Percentiles rank a stretch among this genome's conserved stretches.
Evolutionary conservation across 2,113 vertebrate species (phyloP).

Genomic region (Crotalus tigris): DNA sequence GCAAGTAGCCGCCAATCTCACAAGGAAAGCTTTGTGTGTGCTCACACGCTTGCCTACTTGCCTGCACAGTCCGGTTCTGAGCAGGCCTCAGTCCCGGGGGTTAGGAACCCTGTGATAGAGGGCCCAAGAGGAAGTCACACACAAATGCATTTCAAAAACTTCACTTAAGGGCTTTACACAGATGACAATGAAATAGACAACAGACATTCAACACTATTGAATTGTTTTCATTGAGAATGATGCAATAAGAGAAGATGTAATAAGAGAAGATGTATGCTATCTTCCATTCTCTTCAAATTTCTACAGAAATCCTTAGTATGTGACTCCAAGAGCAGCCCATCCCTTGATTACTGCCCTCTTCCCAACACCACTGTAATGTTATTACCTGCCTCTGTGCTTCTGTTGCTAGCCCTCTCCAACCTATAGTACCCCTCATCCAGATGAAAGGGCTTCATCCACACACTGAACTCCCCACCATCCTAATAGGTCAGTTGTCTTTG

Average conservation of each 20-base stretch:
- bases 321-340: neutral
- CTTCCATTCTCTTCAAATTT: neutral
- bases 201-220: neutral
- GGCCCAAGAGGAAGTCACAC: neutral
- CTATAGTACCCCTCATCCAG: neutral
- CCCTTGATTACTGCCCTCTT: neutral
- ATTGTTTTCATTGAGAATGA: neutral
- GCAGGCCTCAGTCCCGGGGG: too few species aligned
- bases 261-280: neutral
- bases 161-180: neutral
- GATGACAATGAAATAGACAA: neutral
- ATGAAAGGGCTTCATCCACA: neutral
- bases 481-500: neutral
- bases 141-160: neutral
- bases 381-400: neutral
- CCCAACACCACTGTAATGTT: neutral
- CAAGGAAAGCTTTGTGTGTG: too few species aligned
- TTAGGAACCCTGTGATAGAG: neutral
- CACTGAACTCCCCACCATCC: neutral
- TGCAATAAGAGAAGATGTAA: neutral
- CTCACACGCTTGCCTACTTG: too few species aligned
- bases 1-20: too few species aligned
- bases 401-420: neutral
- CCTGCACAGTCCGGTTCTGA: too few species aligned
- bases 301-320: neutral